Base-by-base conservation (phyloP, 2,797 vertebrate species). In the Halcyon smyrnensis region DNA sequence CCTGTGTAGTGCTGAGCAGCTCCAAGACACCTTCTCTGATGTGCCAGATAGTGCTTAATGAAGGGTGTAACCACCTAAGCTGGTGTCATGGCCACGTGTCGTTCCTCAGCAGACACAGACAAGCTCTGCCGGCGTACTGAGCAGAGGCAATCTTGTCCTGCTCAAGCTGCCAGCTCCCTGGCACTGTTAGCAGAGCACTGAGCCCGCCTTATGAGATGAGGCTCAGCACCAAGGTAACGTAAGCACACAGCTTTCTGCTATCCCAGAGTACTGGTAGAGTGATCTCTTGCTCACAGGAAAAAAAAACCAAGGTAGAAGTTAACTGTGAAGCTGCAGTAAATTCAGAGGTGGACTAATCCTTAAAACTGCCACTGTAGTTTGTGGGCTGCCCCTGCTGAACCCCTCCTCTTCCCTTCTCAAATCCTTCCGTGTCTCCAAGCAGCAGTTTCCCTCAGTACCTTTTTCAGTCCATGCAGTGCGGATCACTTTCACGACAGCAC, bases 71-170 rank as follows among this genome's bases (percentile, higher is more conserved):
- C 21, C n/a, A 37, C 23, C 25, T 15, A 64, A 74, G 4, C 10
- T 60, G 50, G 6, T 23, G 64, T 62, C 59, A 41, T 1, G 5
- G 63, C 19, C n/a, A 19, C 1, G 0, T 3, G 37, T 45, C 1
- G 0, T 53, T 79, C 75, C 83, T 81, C 21, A 36, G 37, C 32
- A 90, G 54, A 82, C 3, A n/a, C 23, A 70, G 51, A 37, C 37
- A 59, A 74, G 28, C 10, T 69, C 54, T 50, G 11, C 16, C 1
- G 1, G 43, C 13, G 7, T 34, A 51, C 34, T 6, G 7, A 73
- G 37, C n/a, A 88, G 70, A 17, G 15, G 46, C 21, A 70, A 6
- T 21, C 67, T 59, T 60, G n/a, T 50, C 37, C 37, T 75, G 34
- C 32, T 43, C 11, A 5, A 62, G 46, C 57, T 90, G 32, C 28